Evolutionary conservation across 2,797 vertebrate species (phyloP), one percentile per base, ranked within the genome.

Genomic region (Diglossa cyanea): DNA sequence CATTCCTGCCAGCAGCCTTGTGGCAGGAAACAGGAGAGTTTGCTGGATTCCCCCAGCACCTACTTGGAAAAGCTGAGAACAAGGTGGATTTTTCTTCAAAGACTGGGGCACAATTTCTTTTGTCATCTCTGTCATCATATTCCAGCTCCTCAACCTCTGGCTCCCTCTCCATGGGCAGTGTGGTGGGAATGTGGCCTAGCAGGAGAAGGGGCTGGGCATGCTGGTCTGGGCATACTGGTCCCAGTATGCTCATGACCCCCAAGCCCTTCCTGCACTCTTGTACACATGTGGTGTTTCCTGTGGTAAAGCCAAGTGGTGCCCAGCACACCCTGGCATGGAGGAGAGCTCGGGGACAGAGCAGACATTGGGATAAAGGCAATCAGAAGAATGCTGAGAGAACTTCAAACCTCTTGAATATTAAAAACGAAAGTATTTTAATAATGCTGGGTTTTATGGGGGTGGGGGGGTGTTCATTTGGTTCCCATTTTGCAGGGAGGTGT

Each of bases 381-480:
- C 24, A 4, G 78, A 92, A 95, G 90, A 82, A 93, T 78, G 85
- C 97, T 71, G 94, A 96, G 94, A 96, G 94, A 94, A 95, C 94
- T 95, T 91, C 47, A 86, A 97, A 97, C 95, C 88, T 97, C 96
- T 96, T 95, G 93, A 94, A 96, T 97, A 98, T 96, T 95, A 97
- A 98, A 97, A 96, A 78, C 16, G 4, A 94, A 98, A 98, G 97
- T 98, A 98, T 98, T 98, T 98, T 98, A 98, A 97, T 98, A 97
- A 97, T 78, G 93, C 70, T 40, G 85, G 88, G 79, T 51, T 50
- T 78, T 78, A 5, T 6, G 1, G 17, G 63, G 71, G 15, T 6
- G 28, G 5, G 12, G 3, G 12, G 25, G 10, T 53, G 37, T 60
- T 75, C 4, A 4, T 94, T 95, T 94, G 94, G 63, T 97, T 97